Base-by-base conservation (phyloP, 2,888 invertebrate genomes). In the Parnassius glacialis region DNA sequence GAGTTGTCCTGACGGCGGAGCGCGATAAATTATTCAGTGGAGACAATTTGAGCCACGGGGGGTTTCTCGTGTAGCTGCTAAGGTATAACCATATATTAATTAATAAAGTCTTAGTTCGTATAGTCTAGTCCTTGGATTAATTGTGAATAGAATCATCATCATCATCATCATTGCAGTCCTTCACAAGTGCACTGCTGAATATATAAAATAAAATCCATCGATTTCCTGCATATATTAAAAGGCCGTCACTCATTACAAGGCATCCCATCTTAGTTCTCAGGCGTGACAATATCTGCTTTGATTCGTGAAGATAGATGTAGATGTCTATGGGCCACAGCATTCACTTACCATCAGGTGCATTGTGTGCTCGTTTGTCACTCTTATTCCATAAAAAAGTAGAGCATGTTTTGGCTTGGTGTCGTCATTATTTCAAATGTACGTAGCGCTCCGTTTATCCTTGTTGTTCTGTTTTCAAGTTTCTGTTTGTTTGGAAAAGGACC, bases 1-100 rank as follows among this genome's bases (percentile, higher is more conserved):
- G 12, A 44, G 3, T 44, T 44, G 12, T 44, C 3, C 51, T 25
- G 57, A 51, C 44, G 57, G n/a, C 13, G 57, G 57, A 16, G 11
- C 34, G 51, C 44, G 1, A 42, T 51, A 12, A 20, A 51, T 57
- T 57, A 57, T 57, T 57, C 57, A 51, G 57, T 12, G 51, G 57
- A 11, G 44, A 51, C 57, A 50, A 43, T n/a, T 57, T 57, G 43
- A 57, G 50, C 44, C 48, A 47, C 34, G 5, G 45, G 20, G 43
- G 42, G 57, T 16, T 41, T 1, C 34, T 34, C 34, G 34, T 34
- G 34, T 34, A 7, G 34, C 34, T 34, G 34, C 34, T 34, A 34
- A 34, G 34, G 7, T 34, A 7, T 34, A 34, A 34, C 34, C 5
- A 1, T 34, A 7, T 34, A 34, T 34, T 34, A 1, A 34, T 7